phyloP scores from a whole-genome alignment of 2,113 vertebrate genomes.

The Ameiurus melas region DNA sequence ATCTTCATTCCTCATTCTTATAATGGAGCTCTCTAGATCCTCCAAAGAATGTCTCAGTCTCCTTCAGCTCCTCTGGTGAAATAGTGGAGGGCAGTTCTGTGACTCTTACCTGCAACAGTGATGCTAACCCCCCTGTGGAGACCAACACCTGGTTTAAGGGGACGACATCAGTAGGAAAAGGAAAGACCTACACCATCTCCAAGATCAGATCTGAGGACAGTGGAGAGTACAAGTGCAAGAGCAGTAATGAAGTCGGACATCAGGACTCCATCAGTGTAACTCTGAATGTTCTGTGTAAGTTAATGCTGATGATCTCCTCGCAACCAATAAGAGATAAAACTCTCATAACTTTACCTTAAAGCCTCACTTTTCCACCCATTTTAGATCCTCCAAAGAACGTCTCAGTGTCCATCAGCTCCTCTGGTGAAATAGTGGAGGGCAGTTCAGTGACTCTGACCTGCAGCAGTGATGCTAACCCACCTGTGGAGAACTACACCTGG shows the following conservation, averaged over 20 bases:
- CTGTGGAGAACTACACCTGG: background rate
- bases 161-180: background rate
- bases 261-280: background rate
- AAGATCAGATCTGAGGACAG: background rate
- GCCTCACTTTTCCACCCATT: no score
- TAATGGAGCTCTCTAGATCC: background rate
- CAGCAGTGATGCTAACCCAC: slow-evolving; percentile 5
- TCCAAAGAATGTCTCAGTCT: background rate
- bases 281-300: slow-evolving; percentile 28
- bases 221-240: background rate
- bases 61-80: background rate
- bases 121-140: background rate
- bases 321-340: background rate
- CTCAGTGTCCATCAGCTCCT: background rate
- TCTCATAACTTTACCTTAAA: background rate
- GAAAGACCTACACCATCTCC: background rate
- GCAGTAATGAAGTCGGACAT: background rate
- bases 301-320: slow-evolving; percentile 5
- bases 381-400: background rate
- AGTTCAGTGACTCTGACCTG: slow-evolving; percentile 18
- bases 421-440: background rate
- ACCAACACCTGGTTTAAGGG: background rate
- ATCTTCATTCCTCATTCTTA: no score
- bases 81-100: background rate
- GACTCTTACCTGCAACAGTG: slow-evolving; percentile 15